Evolutionary conservation across 2,888 invertebrate species (phyloP).

Genomic region (Polylopha cassiicola): DNA sequence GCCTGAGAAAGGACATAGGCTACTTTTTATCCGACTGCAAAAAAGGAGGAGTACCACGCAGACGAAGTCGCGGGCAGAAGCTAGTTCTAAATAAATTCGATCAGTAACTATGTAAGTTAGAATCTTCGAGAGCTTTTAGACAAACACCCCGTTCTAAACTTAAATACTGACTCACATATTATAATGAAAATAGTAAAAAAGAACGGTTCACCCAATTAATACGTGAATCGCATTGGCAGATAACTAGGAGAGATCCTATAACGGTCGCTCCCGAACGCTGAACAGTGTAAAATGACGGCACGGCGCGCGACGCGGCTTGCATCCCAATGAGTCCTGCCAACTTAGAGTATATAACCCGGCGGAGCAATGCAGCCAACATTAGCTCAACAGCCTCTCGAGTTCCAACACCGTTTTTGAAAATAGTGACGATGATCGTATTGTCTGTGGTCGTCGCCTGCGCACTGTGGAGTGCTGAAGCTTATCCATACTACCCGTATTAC

Average conservation of each 20-base stretch:
- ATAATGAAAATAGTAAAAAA: no score
- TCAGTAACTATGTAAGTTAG: no score
- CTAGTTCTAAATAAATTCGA: neutral
- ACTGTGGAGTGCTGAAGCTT: slow-evolving; percentile 49
- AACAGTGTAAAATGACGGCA: slow-evolving; percentile 57
- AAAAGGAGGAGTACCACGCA: no score
- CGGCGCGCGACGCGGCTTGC: slow-evolving; percentile 49
- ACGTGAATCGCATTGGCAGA: slow-evolving; percentile 38
- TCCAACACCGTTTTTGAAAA: slow-evolving; percentile 43
- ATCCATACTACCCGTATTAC: slow-evolving; percentile 63
- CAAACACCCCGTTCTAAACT: slow-evolving; percentile 1
- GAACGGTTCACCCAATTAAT: slow-evolving; percentile 44
- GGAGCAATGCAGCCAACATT: slow-evolving; percentile 41
- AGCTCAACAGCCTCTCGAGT: slow-evolving; percentile 41
- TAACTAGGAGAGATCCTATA: slow-evolving; percentile 53
- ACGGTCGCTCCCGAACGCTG: slow-evolving; percentile 59
- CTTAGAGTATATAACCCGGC: slow-evolving; percentile 62
- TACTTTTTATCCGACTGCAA: no score
- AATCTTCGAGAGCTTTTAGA: neutral
- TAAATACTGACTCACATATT: slow-evolving; percentile 23
- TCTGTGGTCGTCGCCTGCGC: slow-evolving; percentile 45
- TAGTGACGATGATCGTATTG: slow-evolving; percentile 28
- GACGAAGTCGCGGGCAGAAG: no score
- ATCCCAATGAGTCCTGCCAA: slow-evolving; percentile 63
- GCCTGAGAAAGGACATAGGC: no score